Evolutionary conservation across 1,140 invertebrate species (phyloP), one percentile per base, ranked within the genome.

Genomic region (Aphis gossypii): DNA sequence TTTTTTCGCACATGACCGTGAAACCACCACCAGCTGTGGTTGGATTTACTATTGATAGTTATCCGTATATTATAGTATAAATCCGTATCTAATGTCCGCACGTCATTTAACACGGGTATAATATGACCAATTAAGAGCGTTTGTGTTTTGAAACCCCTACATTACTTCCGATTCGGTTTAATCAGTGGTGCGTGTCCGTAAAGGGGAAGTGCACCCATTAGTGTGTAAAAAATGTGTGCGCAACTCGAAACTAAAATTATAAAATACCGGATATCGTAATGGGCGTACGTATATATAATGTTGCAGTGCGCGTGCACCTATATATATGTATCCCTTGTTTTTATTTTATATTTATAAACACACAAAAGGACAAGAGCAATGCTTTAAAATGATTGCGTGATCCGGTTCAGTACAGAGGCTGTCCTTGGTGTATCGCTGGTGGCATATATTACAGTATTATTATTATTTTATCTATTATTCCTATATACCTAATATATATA

Each of bases 41-140:
- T 48, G 44, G 25, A 87, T 87, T 48, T 54, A 54, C 21, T 54
- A 87, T 87, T 46, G 44, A 48, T 87, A 87, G 48, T 51, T 89
- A 35, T 25, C 46, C 51, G 25, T 48, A 48, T n/a, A 18, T 23
- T 30, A 25, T 25, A 44, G 83, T 86, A 48, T 48, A 88, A 51
- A 51, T 88, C 25, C 86, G 87, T 89, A 89, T 89, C 87, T 38
- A 56, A 56, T 89, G n/a, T 89, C 51, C 21, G 87, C 54, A 56
- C n/a, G 87, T 89, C 51, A 89, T 89, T 89, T 89, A 89, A 89
- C 87, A 89, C 87, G 87, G 87, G 87, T 89, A 89, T 89, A 89
- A 89, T 89, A 35, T 89, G 87, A 89, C 87, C 87, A 56, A 89
- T 89, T 89, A 89, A 89, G 48, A 54, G 48, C 48, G 87, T 89